Evolutionary conservation across 2,888 invertebrate species (phyloP), one percentile per base, ranked within the genome.

Genomic region (Patella pellucida): DNA sequence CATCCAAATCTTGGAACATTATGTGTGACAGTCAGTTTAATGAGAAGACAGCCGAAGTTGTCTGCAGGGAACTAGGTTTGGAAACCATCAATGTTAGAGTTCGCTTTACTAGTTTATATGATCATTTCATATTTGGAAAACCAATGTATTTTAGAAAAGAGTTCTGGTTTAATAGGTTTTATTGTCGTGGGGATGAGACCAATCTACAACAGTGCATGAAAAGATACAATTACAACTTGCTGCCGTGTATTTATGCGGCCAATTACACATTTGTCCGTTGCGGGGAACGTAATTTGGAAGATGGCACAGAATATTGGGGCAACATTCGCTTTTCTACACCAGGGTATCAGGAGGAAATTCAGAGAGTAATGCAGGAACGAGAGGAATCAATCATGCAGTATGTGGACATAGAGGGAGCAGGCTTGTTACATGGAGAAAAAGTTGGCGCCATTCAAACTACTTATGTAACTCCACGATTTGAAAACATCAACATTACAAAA

Each of bases 11-110:
- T 88, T 98, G 98, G 97, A 96, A 98, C 54, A 97, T 99, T 0
- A 94, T 98, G 92, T 99, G 99, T 91, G 99, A 99, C 91, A 94
- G 94, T 69, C 93, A 97, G 77, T 99, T 99, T 90, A 98, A 98
- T 0, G 97, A 98, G 90, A 93, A 98, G 85, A 99, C 98, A 89
- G 98, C 97, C 5, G 95, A 97, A 92, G 98, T 99, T 0, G 97
- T 98, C 0, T 99, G 99, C 88, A 93, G 96, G 31, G 96, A 98
- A 90, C 92, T 99, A 69, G 97, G 97, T 12, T 95, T 95, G 86
- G 96, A 97, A 90, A 94, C 96, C 0, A 93, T 97, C 51, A 97
- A 97, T 89, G 95, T 96, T 0, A 96, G 95, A 89, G 96, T 98
- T 81, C 95, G 95, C 52, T 94, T 95, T 69, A 88, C 87, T 16